Evolutionary conservation across 2,797 vertebrate species (phyloP).

Genomic region (Chelon auratus): DNA sequence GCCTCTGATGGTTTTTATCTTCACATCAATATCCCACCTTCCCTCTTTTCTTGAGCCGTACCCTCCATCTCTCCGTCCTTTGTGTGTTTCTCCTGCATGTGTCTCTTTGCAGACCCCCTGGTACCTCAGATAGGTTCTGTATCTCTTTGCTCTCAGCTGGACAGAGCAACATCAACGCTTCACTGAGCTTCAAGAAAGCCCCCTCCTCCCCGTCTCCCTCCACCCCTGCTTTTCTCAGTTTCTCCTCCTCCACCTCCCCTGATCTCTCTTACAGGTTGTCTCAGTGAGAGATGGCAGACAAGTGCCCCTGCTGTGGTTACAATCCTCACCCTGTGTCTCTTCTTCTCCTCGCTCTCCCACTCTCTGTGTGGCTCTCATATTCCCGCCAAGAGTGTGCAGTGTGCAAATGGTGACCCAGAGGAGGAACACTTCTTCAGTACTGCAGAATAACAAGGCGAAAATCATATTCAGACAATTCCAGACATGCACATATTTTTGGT

Average conservation of each 20-base stretch:
- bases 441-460: constrained; percentile 14
- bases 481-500: neutral
- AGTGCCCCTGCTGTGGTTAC: constrained; percentile 68
- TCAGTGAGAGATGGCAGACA: constrained; percentile 61
- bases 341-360: constrained; percentile 11
- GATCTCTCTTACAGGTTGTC: constrained; percentile 60
- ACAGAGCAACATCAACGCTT: constrained; percentile 71
- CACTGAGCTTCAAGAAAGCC: constrained; percentile 56
- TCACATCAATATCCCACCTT: constrained; percentile 12
- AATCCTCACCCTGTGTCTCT: constrained; percentile 39
- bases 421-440: neutral
- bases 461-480: neutral
- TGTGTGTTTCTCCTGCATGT: constrained; percentile 21
- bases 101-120: constrained; percentile 59
- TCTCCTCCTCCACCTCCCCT: constrained; percentile 50
- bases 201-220: constrained; percentile 19
- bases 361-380: constrained; percentile 23
- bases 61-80: constrained; percentile 15
- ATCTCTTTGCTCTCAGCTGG: constrained; percentile 78
- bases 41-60: neutral
- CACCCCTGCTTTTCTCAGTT: constrained; percentile 40
- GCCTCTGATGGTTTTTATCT: constrained; percentile 25
- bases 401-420: constrained; percentile 22
- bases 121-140: constrained; percentile 48
- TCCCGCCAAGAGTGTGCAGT: constrained; percentile 1